phyloP scores from a whole-genome alignment of 2,113 vertebrate genomes.

The Pleuronectes platessa region DNA sequence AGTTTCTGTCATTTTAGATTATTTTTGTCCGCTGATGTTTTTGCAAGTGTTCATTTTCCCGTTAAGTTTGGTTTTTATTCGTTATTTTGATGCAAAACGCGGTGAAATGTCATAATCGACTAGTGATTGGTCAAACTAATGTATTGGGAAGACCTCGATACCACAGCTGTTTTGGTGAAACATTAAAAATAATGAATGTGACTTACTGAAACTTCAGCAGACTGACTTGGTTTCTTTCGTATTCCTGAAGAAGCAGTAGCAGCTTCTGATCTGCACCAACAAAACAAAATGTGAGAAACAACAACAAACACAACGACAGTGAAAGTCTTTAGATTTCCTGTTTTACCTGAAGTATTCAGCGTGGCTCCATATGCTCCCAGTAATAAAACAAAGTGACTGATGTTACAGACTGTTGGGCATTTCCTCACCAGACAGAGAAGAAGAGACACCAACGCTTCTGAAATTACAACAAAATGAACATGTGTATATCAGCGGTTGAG shows the following conservation, averaged over 20 bases:
- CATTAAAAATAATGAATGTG: neutral
- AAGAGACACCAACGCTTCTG: slow-evolving; percentile 89
- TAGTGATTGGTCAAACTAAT: too few relatives aligned
- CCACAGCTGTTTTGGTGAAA: neutral
- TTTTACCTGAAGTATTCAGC: slow-evolving; percentile 85
- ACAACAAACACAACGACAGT: neutral
- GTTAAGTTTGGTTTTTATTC: too few relatives aligned
- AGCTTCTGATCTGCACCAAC: slow-evolving; percentile 91
- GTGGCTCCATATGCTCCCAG: slow-evolving; percentile 93
- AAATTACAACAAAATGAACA: slow-evolving; percentile 40
- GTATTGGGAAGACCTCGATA: too few relatives aligned
- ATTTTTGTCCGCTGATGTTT: too few relatives aligned
- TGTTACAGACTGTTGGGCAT: slow-evolving; percentile 86
- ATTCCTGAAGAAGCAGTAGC: slow-evolving; percentile 88
- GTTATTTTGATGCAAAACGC: too few relatives aligned
- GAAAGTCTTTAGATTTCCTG: neutral
- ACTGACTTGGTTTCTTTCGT: slow-evolving; percentile 89
- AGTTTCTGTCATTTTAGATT: too few relatives aligned
- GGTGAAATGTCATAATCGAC: too few relatives aligned
- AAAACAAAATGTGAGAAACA: slow-evolving; percentile 17
- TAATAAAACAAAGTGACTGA: slow-evolving; percentile 88
- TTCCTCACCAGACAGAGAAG: slow-evolving; percentile 85
- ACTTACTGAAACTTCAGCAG: slow-evolving; percentile 87
- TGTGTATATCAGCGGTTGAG: neutral
- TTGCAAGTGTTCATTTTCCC: too few relatives aligned